phyloP scores from a whole-genome alignment of 2,888 invertebrate genomes.

The Ceratothoa steindachneri region DNA sequence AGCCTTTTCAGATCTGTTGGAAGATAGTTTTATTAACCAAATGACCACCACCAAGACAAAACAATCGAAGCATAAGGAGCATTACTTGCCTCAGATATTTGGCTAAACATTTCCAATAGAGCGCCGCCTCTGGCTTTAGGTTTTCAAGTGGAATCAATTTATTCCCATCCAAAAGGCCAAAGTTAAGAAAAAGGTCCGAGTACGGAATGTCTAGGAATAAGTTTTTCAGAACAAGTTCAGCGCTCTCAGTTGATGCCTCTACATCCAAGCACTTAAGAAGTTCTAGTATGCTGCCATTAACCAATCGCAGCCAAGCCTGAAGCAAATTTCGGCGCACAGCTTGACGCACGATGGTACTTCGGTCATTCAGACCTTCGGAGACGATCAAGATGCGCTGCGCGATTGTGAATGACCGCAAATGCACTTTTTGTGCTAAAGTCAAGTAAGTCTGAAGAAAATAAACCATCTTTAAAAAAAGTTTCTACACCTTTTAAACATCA shows the following conservation, averaged over 20 bases:
- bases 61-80: too few relatives aligned
- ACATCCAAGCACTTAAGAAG: slow-evolving; percentile 72
- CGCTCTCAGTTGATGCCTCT: slow-evolving; percentile 61
- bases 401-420: slow-evolving; percentile 61
- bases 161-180: slow-evolving; percentile 54
- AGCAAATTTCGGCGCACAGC: slow-evolving; percentile 54
- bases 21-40: too few relatives aligned
- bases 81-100: slow-evolving; percentile 56
- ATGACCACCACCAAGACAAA: too few relatives aligned
- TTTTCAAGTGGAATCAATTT: slow-evolving; percentile 58
- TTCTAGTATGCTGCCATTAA: slow-evolving; percentile 65
- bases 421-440: slow-evolving; percentile 58
- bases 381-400: slow-evolving; percentile 63
- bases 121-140: slow-evolving; percentile 59
- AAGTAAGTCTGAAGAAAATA: slow-evolving; percentile 55
- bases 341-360: slow-evolving; percentile 56
- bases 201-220: slow-evolving; percentile 53
- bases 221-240: slow-evolving; percentile 34
- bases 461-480: too few relatives aligned
- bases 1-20: slow-evolving; percentile 52
- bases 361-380: slow-evolving; percentile 63
- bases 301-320: slow-evolving; percentile 71
- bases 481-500: background rate
- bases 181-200: slow-evolving; percentile 54
- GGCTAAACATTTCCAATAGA: slow-evolving; percentile 64